Evolutionary conservation across 2,888 invertebrate species (phyloP), one percentile per base, ranked within the genome.

Genomic region (Altica lythri): DNA sequence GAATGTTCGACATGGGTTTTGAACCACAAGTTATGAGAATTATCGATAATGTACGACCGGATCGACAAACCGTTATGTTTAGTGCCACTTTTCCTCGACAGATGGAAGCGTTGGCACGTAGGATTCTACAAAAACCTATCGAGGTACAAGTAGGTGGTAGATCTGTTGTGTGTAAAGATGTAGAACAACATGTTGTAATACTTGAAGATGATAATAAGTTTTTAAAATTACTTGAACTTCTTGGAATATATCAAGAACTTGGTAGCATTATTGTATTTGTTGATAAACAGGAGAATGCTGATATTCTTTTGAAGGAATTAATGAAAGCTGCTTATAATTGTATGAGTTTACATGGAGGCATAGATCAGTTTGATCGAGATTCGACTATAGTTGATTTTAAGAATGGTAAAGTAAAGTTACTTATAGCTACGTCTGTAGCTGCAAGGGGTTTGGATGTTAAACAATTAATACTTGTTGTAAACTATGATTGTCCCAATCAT

Each of bases 1-100:
- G 99, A 32, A 99, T 99, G 99, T 99, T 99, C 74, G 99, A 99
- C 75, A 97, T 99, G 96, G 97, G 97, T 12, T 99, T 99, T 74
- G 99, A 99, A 77, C 96, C 95, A 0, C 95, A 96, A 82, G 95
- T 68, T 3, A 97, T 95, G 94, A 85, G 95, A 66, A 97, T 99
- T 50, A 90, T 99, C 65, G 97, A 98, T 74, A 97, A 97, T 75
- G 90, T 98, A 1, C 82, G 97, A 17, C 97, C 97, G 0, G 98
- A 99, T 75, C 79, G 97, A 42, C 98, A 99, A 77, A 97, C 97
- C 0, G 98, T 99, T 9, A 90, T 99, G 87, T 99, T 99, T 77
- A 96, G 95, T 64, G 99, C 99, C 0, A 99, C 99, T 0, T 99
- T 99, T 75, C 99, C 99, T 0, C 82, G 97, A 0, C 96, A 96